phyloP scores from a whole-genome alignment of 30 jellyfish, hydroid and myxozoan species.

The Calvadosia cruxmelitensis region DNA sequence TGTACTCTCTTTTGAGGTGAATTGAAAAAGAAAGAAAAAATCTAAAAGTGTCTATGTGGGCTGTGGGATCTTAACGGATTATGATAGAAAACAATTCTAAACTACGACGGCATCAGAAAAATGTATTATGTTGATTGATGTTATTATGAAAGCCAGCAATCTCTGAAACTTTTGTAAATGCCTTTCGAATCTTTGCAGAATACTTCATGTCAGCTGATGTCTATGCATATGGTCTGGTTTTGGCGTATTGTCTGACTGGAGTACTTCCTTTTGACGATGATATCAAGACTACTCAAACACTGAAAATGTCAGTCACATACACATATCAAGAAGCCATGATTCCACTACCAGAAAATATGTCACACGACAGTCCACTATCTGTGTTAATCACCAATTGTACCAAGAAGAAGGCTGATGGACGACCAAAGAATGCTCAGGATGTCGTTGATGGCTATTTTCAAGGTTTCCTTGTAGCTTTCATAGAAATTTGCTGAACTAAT shows the following conservation, averaged over 20 bases:
- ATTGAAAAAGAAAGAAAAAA: no score
- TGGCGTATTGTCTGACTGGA: slow-evolving; percentile 65
- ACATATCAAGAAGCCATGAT: slow-evolving; percentile 26
- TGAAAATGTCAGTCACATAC: slow-evolving; percentile 28
- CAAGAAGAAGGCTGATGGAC: slow-evolving; percentile 21
- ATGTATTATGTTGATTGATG: no score
- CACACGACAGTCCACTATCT: slow-evolving; percentile 22
- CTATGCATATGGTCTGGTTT: slow-evolving; percentile 54
- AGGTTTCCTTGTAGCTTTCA: no score
- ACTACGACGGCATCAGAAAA: no score
- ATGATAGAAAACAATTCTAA: no score
- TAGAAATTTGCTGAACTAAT: no score
- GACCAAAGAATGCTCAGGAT: slow-evolving; percentile 37
- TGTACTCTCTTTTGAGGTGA: no score
- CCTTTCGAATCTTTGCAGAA: background rate
- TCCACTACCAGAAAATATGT: slow-evolving; percentile 21
- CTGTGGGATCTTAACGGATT: no score
- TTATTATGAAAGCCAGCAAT: no score
- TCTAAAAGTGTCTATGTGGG: no score
- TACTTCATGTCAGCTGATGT: slow-evolving; percentile 49
- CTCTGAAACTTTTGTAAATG: background rate
- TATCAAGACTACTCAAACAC: slow-evolving; percentile 22
- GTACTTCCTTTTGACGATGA: slow-evolving; percentile 40
- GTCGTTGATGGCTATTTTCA: slow-evolving; percentile 28
- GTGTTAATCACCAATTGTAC: slow-evolving; percentile 29